Conservation (phyloP, 2,797 vertebrate species). For the Ptychadena robeensis region DNA sequence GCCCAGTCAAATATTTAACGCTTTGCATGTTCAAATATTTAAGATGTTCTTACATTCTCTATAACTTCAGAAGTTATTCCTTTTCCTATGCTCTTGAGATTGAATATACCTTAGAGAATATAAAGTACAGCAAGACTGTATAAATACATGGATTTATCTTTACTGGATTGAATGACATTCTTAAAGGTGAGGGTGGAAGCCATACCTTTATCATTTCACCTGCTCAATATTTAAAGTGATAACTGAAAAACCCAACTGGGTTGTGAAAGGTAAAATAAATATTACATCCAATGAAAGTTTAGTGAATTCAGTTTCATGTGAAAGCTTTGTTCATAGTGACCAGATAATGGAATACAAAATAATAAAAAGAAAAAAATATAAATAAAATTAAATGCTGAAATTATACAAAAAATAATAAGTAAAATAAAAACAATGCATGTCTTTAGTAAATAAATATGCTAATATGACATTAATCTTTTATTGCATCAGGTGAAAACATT, state of each 20-base stretch:
- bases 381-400: too few relatives aligned
- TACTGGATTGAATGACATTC: background rate
- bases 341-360: background rate
- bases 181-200: background rate
- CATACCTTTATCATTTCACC: background rate
- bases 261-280: conserved; percentile 3
- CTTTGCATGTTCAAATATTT: conserved; percentile 37
- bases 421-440: background rate
- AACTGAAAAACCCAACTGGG: background rate
- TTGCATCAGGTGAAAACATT: too few relatives aligned
- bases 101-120: conserved; percentile 20
- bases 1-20: conserved; percentile 55
- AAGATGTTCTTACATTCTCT: conserved; percentile 44
- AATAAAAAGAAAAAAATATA: too few relatives aligned
- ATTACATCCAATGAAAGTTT: background rate
- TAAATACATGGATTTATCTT: conserved; percentile 4
- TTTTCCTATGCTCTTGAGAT: background rate
- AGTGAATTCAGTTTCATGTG: conserved; percentile 2
- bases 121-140: background rate
- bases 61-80: conserved; percentile 12
- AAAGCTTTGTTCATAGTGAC: background rate
- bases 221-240: conserved; percentile 9
- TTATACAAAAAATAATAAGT: too few relatives aligned
- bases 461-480: background rate
- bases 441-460: background rate